phyloP scores from a whole-genome alignment of 92 coral and sea anemone species.

The Plumapathes pennacea region DNA sequence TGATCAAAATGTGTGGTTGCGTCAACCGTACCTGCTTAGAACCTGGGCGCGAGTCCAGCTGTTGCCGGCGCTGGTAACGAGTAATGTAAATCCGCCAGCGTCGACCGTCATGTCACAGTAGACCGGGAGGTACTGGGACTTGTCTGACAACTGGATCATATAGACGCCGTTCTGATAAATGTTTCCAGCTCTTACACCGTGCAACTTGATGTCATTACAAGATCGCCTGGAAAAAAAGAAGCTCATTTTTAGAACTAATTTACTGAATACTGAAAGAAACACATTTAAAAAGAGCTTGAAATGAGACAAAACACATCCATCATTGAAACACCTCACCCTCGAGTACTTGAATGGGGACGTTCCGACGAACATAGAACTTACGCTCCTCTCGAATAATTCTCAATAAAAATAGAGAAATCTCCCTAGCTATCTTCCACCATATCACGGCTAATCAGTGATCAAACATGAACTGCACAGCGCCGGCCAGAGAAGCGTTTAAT shows the following conservation, averaged over 20 bases:
- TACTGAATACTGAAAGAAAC: too few species aligned
- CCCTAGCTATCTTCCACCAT: too few species aligned
- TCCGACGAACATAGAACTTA: background rate
- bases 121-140: constrained; percentile 51
- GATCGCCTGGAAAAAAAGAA: constrained; percentile 25
- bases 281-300: too few species aligned
- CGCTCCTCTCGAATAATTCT: too few species aligned
- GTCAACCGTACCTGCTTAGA: constrained; percentile 58
- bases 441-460: too few species aligned
- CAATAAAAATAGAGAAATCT: too few species aligned
- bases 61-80: constrained; percentile 55
- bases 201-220: constrained; percentile 56
- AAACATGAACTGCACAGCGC: too few species aligned
- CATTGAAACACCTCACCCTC: too few species aligned
- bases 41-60: constrained; percentile 58
- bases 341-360: too few species aligned
- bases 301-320: too few species aligned
- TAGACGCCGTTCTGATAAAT: constrained; percentile 25
- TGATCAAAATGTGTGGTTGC: too few species aligned
- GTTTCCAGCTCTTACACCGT: constrained; percentile 23
- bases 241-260: background rate
- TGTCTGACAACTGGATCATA: constrained; percentile 24
- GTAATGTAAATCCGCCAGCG: constrained; percentile 49
- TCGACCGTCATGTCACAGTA: constrained; percentile 63
- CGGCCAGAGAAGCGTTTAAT: too few species aligned